Evolutionary conservation across 2,888 invertebrate genomes (phyloP), one percentile per base, ranked within the genome.

Genomic region (Parnassius smintheus): DNA sequence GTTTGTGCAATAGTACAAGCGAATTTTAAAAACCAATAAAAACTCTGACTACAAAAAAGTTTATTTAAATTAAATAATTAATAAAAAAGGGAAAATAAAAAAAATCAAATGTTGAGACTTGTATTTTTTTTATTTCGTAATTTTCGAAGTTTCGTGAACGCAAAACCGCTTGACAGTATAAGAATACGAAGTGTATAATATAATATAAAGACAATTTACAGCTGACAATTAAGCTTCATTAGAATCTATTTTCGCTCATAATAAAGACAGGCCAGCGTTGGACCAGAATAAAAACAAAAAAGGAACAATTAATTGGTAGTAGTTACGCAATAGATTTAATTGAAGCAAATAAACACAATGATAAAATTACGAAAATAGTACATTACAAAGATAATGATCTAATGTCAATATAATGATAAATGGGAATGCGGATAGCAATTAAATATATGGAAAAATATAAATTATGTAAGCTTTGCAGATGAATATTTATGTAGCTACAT

Each of bases 151-250:
- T 48, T 48, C 12, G 11, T n/a, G 4, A 7, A 48, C 12, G 11
- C 48, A 11, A 48, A 10, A 1, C 13, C 8, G 18, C 54, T 13
- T 45, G 45, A 55, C 55, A 45, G 55, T 55, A 25, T 10, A 57
- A 53, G 68, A 71, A 68, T 72, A 72, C 70, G 50, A 54, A 53
- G 67, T 72, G 68, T 72, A 72, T 71, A 18, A 18, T 18, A 18
- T 18, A 18, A 18, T n/a, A 66, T 60, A 57, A 66, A 62, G 62
- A 68, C 61, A 70, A 71, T 73, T 72, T 69, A 74, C 72, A 68
- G 67, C 51, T 65, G 67, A 68, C 76, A 81, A 82, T 85, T 80
- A 79, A 76, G 71, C 70, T 78, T 78, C 70, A 79, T 81, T 81
- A 74, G 71, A 72, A 45, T 58, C 73, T 72, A 74, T 74, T 77